phyloP scores from a whole-genome alignment of 92 coral and sea anemone species.

The Epizoanthus illoricatus region DNA sequence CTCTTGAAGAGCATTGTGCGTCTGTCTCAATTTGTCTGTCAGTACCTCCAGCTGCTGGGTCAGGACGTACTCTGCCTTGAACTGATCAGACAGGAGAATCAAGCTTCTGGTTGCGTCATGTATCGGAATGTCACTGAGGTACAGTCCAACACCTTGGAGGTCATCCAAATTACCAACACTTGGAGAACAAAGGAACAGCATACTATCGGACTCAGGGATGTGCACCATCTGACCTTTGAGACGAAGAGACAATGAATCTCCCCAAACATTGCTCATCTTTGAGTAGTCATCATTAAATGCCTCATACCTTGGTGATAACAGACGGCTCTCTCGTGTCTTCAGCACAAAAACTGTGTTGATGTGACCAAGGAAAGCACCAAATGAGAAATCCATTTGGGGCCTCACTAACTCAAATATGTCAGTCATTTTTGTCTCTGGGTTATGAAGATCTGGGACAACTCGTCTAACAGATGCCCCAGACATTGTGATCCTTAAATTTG shows the following conservation, averaged over 20 bases:
- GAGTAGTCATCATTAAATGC: slow-evolving; percentile 19
- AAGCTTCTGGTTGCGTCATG: slow-evolving; percentile 85
- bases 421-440: slow-evolving; percentile 53
- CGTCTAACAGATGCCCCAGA: slow-evolving; percentile 81
- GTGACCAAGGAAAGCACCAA: slow-evolving; percentile 70
- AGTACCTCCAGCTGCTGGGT: slow-evolving; percentile 82
- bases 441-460: slow-evolving; percentile 50
- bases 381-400: slow-evolving; percentile 71
- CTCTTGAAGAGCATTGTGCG: slow-evolving; percentile 83
- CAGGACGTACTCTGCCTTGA: slow-evolving; percentile 80
- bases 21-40: slow-evolving; percentile 81
- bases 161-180: slow-evolving; percentile 86
- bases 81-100: slow-evolving; percentile 85
- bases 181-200: slow-evolving; percentile 86
- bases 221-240: slow-evolving; percentile 81
- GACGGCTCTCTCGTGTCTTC: slow-evolving; percentile 64
- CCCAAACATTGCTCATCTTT: slow-evolving; percentile 38
- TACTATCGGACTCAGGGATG: slow-evolving; percentile 73
- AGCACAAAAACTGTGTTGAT: slow-evolving; percentile 90
- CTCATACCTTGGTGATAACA: slow-evolving; percentile 26
- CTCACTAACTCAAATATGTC: slow-evolving; percentile 78
- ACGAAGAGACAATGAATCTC: slow-evolving; percentile 53
- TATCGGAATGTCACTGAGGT: slow-evolving; percentile 88
- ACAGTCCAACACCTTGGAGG: slow-evolving; percentile 70
- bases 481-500: slow-evolving; percentile 64